Conservation (phyloP, 2,888 invertebrate genomes). For the Spilarctia lutea region DNA sequence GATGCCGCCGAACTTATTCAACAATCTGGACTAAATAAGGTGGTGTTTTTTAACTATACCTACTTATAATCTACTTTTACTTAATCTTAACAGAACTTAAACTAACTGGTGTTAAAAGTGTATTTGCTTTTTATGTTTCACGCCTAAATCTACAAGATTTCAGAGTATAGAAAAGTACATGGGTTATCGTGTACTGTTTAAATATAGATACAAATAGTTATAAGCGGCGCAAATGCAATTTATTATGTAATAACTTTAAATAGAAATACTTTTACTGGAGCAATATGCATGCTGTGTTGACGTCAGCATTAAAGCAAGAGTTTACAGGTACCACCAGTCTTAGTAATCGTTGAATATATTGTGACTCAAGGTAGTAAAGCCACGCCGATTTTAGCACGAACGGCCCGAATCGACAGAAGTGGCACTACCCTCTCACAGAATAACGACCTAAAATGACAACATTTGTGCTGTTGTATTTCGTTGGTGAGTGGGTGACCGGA, state of each 20-base stretch:
- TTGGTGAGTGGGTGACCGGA: too few species aligned
- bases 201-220: background rate
- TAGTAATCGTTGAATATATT: background rate
- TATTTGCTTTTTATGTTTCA: background rate
- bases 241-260: background rate
- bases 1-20: background rate
- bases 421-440: too few species aligned
- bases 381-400: too few species aligned
- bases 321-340: background rate
- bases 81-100: background rate
- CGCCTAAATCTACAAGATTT: background rate
- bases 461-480: too few species aligned
- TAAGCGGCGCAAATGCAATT: too few species aligned
- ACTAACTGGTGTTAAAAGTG: background rate
- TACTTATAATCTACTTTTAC: background rate
- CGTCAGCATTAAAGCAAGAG: background rate
- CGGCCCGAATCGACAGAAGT: too few species aligned
- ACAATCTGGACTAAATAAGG: background rate
- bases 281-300: background rate
- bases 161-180: background rate
- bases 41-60: background rate
- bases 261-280: background rate
- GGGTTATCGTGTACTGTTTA: background rate
- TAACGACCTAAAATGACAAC: too few species aligned
- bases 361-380: background rate